Conservation (phyloP, 2,797 vertebrate genomes). For the Rhinella marina region DNA sequence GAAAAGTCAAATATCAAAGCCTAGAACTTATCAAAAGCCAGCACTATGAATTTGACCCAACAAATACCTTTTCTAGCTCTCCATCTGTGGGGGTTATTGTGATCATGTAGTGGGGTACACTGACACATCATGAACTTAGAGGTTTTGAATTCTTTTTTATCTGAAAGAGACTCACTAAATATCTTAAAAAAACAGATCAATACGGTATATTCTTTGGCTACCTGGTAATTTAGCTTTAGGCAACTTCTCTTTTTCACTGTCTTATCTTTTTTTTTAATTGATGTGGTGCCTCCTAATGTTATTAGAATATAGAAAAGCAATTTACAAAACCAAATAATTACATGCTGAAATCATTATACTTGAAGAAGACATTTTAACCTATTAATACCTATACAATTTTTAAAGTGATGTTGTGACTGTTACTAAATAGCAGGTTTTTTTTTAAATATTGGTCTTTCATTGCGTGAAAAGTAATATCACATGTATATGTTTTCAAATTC, state of each 20-base stretch:
- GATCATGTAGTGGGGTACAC: background rate
- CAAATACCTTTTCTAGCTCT: conserved; percentile 31
- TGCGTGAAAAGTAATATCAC: too few relatives aligned
- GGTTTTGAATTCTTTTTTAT: background rate
- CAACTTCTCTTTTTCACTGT: background rate
- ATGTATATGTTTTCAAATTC: too few relatives aligned
- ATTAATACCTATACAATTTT: too few relatives aligned
- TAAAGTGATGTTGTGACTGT: too few relatives aligned
- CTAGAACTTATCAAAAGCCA: conserved; percentile 21
- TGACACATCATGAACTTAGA: background rate
- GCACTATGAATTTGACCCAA: conserved; percentile 28
- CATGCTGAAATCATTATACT: background rate
- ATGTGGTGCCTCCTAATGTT: background rate
- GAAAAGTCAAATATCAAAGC: conserved; percentile 52
- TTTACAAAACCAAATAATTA: background rate
- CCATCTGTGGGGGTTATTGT: background rate
- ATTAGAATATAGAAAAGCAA: background rate
- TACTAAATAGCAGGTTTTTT: too few relatives aligned
- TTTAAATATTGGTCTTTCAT: too few relatives aligned
- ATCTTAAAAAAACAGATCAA: background rate
- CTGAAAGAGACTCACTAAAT: background rate
- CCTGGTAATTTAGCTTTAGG: background rate
- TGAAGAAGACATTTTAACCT: background rate
- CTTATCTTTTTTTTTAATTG: background rate
- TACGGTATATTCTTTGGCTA: background rate